Percentiles rank a stretch among this genome's conserved stretches.
Conservation (phyloP, 2,888 invertebrate species). For the Perizoma affinitatum region DNA sequence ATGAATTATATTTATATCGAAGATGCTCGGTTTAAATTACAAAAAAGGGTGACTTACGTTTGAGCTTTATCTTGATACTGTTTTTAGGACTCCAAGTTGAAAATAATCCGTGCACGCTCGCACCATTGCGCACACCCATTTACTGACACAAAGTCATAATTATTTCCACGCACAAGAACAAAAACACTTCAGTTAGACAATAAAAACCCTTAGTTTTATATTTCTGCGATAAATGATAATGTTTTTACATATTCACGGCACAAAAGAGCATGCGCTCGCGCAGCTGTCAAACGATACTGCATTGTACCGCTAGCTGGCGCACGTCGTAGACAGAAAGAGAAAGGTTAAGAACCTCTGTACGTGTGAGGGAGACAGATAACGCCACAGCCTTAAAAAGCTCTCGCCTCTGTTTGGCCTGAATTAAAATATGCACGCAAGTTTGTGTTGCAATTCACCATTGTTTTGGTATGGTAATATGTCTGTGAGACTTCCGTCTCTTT, state of each 20-base stretch:
- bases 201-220: slow-evolving; percentile 36
- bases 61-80: slow-evolving; percentile 81
- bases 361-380: slow-evolving; percentile 20
- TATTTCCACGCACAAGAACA: slow-evolving; percentile 47
- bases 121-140: slow-evolving; percentile 78
- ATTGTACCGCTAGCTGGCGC: slow-evolving; percentile 68
- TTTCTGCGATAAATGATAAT: slow-evolving; percentile 36
- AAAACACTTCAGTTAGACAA: slow-evolving; percentile 32
- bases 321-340: slow-evolving; percentile 32
- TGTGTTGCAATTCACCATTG: slow-evolving; percentile 49
- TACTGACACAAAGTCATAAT: slow-evolving; percentile 71
- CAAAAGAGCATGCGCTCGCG: slow-evolving; percentile 72
- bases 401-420: slow-evolving; percentile 53
- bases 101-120: slow-evolving; percentile 76
- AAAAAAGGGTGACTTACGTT: slow-evolving; percentile 64
- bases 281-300: slow-evolving; percentile 72
- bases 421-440: slow-evolving; percentile 53
- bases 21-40: no score
- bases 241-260: slow-evolving; percentile 52
- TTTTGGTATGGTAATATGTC: slow-evolving; percentile 49
- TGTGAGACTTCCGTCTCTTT: slow-evolving; percentile 43
- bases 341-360: slow-evolving; percentile 3
- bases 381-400: slow-evolving; percentile 63
- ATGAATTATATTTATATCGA: no score
- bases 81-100: slow-evolving; percentile 79